These are phyloP conservation scores for Spodoptera exigua DNA, from an alignment of 2,888 invertebrate genomes.

Conservation along the genomic window DNA sequence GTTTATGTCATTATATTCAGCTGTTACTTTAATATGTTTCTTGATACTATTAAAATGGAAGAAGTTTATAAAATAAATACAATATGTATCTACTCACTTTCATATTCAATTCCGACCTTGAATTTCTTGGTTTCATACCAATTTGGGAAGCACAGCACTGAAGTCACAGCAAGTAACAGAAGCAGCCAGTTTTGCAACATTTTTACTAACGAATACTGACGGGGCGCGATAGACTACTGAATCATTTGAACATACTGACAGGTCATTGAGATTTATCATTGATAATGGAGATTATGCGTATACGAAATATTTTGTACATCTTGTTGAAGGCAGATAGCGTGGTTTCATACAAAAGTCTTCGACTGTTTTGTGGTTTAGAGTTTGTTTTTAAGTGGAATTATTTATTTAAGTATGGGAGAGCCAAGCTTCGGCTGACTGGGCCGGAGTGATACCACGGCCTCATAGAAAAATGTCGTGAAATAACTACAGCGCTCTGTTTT, in stretches of 20 bases:
- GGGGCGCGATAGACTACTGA: conserved; percentile 50
- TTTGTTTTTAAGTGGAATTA: too few relatives aligned
- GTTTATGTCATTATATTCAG: too few relatives aligned
- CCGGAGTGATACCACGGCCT: too few relatives aligned
- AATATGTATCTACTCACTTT: conserved; percentile 78
- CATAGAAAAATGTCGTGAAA: too few relatives aligned
- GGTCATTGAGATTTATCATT: conserved; percentile 48
- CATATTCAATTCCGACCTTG: conserved; percentile 83
- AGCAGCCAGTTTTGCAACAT: conserved; percentile 60
- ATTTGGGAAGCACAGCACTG: conserved; percentile 62
- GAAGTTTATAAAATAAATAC: too few relatives aligned
- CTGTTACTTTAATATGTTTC: too few relatives aligned
- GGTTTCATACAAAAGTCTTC: conserved; percentile 9
- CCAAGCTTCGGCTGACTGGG: too few relatives aligned
- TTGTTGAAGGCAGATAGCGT: conserved; percentile 25
- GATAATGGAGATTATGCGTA: conserved; percentile 38
- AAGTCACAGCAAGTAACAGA: conserved; percentile 44
- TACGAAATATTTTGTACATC: conserved; percentile 38
- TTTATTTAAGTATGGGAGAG: too few relatives aligned
- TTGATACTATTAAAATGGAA: too few relatives aligned
- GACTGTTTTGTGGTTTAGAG: too few relatives aligned
- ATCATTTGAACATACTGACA: conserved; percentile 34
- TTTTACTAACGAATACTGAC: conserved; percentile 11
- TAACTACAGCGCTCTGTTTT: too few relatives aligned
- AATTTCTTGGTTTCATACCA: conserved; percentile 73